Evolutionary conservation across 2,888 invertebrate genomes (phyloP), one percentile per base, ranked within the genome.

Genomic region (Odontocerum albicorne): DNA sequence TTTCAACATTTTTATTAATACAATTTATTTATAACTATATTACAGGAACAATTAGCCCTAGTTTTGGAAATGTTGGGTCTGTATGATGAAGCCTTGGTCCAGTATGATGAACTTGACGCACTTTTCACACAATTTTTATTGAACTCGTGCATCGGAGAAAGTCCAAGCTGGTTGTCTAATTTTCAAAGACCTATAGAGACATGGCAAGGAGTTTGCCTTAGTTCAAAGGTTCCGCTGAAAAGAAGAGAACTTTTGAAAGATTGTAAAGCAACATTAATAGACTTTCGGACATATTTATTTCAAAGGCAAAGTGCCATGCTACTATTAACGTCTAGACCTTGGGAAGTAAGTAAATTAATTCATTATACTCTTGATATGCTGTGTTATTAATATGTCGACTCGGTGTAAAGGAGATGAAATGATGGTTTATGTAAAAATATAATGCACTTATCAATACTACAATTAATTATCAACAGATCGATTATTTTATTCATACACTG

Each of bases 81-180:
- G 61, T 88, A 91, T 67, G 94, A 96, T 63, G 96, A 97, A 75
- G 93, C 96, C 10, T 76, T 97, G 63, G 91, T 97, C 50, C 97
- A 97, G 68, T 98, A 96, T 70, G 97, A 97, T 70, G 97, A 97
- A 74, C 77, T 98, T 66, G 96, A 97, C 76, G 96, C 96, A 44
- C 82, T 97, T 63, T 96, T 97, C 72, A 94, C 96, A 1, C 96
- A 97, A 76, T 96, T 96, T 75, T 88, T 97, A 50, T 86, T 94
- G 63, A 96, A 96, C 75, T 91, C 93, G n/a, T 89, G 90, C 66
- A 84, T 90, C 62, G 89, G 92, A 58, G 93, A 92, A 66, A 86
- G 87, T 66, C 90, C 92, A 51, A 83, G 83, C 55, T 96, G 96
- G 96, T 75, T 96, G 62, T 81, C 81, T 55, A 84, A 85, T 31